These are phyloP conservation scores for Drosophila robusta DNA, from an alignment of 2,888 invertebrate genomes.

Conservation along the genomic window DNA sequence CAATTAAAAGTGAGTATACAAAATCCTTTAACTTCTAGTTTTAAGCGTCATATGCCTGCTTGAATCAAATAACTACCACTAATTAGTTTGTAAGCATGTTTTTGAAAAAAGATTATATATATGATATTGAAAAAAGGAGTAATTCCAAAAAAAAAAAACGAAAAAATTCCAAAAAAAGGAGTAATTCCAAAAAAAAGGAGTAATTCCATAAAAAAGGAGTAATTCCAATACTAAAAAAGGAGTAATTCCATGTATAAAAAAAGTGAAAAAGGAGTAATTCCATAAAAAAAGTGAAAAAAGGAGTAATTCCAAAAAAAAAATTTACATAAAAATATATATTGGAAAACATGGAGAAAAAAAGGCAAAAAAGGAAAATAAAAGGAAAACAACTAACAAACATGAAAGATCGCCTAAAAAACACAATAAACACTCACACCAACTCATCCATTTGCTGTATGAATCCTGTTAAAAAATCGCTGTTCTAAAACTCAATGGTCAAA, in stretches of 20 bases:
- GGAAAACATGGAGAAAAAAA: slow-evolving; percentile 39
- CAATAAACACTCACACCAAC: slow-evolving; percentile 41
- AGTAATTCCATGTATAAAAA: slow-evolving; percentile 19
- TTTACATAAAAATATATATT: slow-evolving; percentile 28
- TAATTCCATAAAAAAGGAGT: slow-evolving; percentile 44
- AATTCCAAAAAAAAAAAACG: slow-evolving; percentile 49
- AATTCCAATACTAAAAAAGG: slow-evolving; percentile 30
- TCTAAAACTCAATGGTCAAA: slow-evolving; percentile 39
- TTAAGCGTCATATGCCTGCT: slow-evolving; percentile 26
- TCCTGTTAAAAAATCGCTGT: slow-evolving; percentile 28
- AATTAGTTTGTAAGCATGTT: slow-evolving; percentile 55
- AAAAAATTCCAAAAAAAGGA: slow-evolving; percentile 49
- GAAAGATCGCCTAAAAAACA: slow-evolving; percentile 18
- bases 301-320: slow-evolving; percentile 41
- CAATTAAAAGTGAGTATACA: slow-evolving; percentile 82
- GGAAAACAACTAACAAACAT: slow-evolving; percentile 31
- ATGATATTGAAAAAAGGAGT: slow-evolving; percentile 46
- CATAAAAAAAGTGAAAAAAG: slow-evolving; percentile 39
- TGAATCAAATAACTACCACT: slow-evolving; percentile 34
- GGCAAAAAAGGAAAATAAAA: slow-evolving; percentile 41
- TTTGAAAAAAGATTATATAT: slow-evolving; percentile 44
- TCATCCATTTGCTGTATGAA: slow-evolving; percentile 42
- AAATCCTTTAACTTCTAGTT: slow-evolving; percentile 29
- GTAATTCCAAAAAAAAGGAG: slow-evolving; percentile 38
- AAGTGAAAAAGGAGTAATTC: slow-evolving; percentile 13